Percentiles rank a stretch among this genome's conserved stretches.
Evolutionary conservation across 1,140 invertebrate genomes (phyloP).

Genomic region (Oscheius sp.): DNA sequence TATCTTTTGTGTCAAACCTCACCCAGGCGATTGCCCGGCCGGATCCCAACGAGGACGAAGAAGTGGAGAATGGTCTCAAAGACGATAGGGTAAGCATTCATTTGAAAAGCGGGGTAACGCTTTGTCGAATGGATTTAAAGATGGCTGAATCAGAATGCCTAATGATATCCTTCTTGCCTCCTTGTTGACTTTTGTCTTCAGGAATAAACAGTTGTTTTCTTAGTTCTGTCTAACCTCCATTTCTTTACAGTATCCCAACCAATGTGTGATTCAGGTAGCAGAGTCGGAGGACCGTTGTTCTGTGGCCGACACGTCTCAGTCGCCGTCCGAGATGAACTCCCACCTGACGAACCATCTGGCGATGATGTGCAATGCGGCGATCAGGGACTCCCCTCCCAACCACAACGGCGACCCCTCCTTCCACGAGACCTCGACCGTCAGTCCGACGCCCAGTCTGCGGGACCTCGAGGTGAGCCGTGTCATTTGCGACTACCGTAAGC

Average conservation of each 20-base stretch:
- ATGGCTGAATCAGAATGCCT: too few relatives aligned
- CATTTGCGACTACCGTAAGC: background rate
- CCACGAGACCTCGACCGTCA: too few relatives aligned
- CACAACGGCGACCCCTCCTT: background rate
- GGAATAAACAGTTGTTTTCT: background rate
- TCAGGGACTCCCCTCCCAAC: background rate
- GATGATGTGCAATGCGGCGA: background rate
- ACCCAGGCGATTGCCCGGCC: constrained; percentile 2
- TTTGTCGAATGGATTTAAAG: constrained; percentile 3
- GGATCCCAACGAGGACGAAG: constrained; percentile 20
- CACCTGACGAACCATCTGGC: background rate
- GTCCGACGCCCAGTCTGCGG: background rate
- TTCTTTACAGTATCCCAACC: too few relatives aligned
- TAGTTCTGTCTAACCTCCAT: too few relatives aligned
- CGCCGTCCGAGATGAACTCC: background rate
- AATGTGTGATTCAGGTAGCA: too few relatives aligned
- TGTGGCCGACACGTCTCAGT: background rate
- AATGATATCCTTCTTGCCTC: background rate
- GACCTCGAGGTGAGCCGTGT: background rate
- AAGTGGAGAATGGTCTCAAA: constrained; percentile 6
- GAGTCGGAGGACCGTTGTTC: background rate
- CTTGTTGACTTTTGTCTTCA: constrained; percentile 1
- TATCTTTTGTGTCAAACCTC: constrained; percentile 22
- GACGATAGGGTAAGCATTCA: background rate
- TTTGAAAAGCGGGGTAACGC: constrained; percentile 4